Conservation (phyloP, 2,113 vertebrate species). For the Paramisgurnus dabryanus region DNA sequence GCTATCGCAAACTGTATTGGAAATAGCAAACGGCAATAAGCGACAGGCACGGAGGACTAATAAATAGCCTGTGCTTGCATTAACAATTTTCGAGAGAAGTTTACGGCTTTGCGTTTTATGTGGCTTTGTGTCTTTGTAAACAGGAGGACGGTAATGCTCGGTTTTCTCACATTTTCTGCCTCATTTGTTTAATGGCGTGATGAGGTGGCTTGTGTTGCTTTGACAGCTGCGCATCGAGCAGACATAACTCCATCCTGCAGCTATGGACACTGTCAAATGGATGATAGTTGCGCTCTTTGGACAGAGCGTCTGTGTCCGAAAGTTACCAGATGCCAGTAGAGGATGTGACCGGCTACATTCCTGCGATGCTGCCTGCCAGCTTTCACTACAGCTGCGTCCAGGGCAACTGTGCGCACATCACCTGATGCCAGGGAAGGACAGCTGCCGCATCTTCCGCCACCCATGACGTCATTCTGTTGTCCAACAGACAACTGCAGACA, state of each 20-base stretch:
- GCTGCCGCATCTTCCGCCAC: conserved; percentile 46
- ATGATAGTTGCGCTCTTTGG: neutral
- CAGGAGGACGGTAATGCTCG: neutral
- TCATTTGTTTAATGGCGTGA: conserved; percentile 41
- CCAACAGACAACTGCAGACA: conserved; percentile 28
- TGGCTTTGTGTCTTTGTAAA: conserved; percentile 10
- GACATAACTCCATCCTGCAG: conserved; percentile 9
- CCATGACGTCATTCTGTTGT: conserved; percentile 35
- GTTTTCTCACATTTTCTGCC: conserved; percentile 42
- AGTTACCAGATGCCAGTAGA: conserved; percentile 20
- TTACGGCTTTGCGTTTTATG: conserved; percentile 16
- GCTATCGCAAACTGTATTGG: neutral
- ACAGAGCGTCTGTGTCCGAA: neutral
- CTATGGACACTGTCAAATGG: conserved; percentile 38
- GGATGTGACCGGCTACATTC: conserved; percentile 38
- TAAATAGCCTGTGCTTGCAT: conserved; percentile 18
- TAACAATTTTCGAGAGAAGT: neutral
- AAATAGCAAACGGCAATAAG: conserved; percentile 6
- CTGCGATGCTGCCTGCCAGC: conserved; percentile 11
- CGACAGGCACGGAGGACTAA: neutral
- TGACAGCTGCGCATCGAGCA: conserved; percentile 34
- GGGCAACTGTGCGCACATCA: conserved; percentile 12
- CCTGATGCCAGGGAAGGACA: conserved; percentile 41
- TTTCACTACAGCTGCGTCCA: conserved; percentile 40
- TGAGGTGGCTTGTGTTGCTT: conserved; percentile 32